Evolutionary conservation across 2,113 vertebrate genomes (phyloP).

Genomic region (Halcyon malimbica): DNA sequence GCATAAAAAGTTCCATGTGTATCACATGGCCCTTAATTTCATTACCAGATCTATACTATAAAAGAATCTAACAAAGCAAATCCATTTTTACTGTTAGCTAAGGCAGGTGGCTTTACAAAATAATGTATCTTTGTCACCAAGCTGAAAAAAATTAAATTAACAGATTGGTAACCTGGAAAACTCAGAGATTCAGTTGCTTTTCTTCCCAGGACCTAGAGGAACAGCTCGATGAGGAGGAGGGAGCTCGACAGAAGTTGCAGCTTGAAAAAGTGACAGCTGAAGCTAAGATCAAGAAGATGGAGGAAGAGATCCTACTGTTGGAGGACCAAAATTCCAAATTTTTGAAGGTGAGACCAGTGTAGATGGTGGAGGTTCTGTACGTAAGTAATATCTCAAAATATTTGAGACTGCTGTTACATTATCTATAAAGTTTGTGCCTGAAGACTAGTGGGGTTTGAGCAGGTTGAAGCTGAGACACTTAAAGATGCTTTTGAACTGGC

Average conservation of each 20-base stretch:
- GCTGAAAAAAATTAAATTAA: rapidly evolving
- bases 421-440: background rate
- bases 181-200: background rate
- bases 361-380: background rate
- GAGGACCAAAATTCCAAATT: slow-evolving; percentile 99
- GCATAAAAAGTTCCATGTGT: background rate
- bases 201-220: slow-evolving; percentile 90
- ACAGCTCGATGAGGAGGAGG: slow-evolving; percentile 96
- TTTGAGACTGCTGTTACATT: background rate
- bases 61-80: background rate
- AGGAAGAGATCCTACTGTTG: slow-evolving; percentile 93
- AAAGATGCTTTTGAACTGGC: background rate
- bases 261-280: slow-evolving; percentile 97
- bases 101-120: background rate
- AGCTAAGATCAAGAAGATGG: slow-evolving; percentile 98
- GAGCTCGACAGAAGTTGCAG: slow-evolving; percentile 95
- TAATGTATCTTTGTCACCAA: background rate
- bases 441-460: background rate
- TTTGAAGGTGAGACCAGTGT: slow-evolving; percentile 82
- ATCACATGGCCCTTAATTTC: background rate
- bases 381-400: background rate
- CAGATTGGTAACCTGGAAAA: background rate
- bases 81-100: background rate
- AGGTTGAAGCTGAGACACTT: background rate
- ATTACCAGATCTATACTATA: background rate